phyloP scores from a whole-genome alignment of 2,888 invertebrate species.

The Plutella xylostella region DNA sequence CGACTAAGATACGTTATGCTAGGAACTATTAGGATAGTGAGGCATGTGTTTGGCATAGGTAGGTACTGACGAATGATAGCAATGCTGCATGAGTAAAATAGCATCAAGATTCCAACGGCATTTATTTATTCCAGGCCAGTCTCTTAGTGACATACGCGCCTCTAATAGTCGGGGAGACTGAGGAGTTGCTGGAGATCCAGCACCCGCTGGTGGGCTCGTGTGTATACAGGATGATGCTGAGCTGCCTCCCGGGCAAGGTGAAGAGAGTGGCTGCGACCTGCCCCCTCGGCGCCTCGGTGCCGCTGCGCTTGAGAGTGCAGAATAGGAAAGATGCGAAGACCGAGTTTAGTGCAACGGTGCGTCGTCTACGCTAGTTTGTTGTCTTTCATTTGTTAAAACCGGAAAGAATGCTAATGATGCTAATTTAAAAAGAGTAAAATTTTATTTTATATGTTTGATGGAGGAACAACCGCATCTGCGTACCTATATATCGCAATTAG shows the following conservation, averaged over 20 bases:
- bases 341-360: slow-evolving; percentile 38
- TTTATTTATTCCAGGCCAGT: slow-evolving; percentile 22
- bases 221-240: slow-evolving; percentile 40
- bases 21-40: no score
- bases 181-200: slow-evolving; percentile 39
- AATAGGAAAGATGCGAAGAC: slow-evolving; percentile 40
- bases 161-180: slow-evolving; percentile 42
- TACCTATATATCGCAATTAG: no score
- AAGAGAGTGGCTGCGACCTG: slow-evolving; percentile 41
- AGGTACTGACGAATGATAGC: no score
- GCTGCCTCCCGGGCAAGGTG: slow-evolving; percentile 50
- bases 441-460: no score
- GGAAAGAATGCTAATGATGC: no score
- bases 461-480: no score
- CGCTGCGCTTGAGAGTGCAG: slow-evolving; percentile 44
- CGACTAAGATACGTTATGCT: not conserved
- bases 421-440: no score
- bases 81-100: no score
- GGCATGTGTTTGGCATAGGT: no score
- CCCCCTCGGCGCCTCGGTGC: slow-evolving; percentile 36
- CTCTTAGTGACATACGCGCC: slow-evolving; percentile 47
- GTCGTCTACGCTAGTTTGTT: no score
- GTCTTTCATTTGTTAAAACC: no score
- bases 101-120: no score
- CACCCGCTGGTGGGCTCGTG: slow-evolving; percentile 42